Evolutionary conservation across 2,797 vertebrate species (phyloP).

Genomic region (Clamator glandarius): DNA sequence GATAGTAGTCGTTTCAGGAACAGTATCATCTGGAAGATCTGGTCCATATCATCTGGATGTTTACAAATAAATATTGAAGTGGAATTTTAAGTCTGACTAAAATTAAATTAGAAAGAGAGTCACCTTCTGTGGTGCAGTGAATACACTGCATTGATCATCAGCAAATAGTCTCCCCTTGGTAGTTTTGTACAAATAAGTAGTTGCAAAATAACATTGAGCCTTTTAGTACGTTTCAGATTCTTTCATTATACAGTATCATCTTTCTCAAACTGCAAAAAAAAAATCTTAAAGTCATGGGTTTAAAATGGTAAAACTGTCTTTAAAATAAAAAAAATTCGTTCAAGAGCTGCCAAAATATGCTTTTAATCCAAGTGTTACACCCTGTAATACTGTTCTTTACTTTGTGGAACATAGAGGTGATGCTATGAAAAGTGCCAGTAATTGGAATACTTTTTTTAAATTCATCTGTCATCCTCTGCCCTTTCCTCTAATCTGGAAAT

Average conservation of each 20-base stretch:
- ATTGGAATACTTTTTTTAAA: not conserved
- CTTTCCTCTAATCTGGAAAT: not conserved
- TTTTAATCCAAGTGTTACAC: not conserved
- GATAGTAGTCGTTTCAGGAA: slow-evolving; percentile 34
- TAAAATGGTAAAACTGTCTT: not conserved
- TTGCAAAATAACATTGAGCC: not conserved
- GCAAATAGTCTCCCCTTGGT: not conserved
- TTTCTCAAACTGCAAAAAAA: not conserved
- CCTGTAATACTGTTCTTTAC: not conserved
- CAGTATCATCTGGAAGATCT: slow-evolving; percentile 14
- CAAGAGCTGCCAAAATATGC: not conserved
- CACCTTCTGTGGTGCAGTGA: not conserved
- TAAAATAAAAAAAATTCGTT: not conserved
- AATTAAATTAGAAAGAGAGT: slow-evolving; percentile 12
- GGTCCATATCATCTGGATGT: slow-evolving; percentile 13
- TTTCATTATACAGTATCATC: not conserved
- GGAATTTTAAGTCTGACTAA: slow-evolving; percentile 22
- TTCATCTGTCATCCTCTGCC: not conserved
- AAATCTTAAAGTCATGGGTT: not conserved
- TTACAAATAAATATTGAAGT: slow-evolving; percentile 53
- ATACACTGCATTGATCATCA: not conserved
- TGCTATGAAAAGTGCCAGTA: not conserved
- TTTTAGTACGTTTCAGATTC: not conserved
- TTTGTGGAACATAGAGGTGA: not conserved
- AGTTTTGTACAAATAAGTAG: not conserved